These are phyloP conservation scores for Xylocopa sonorina DNA, from an alignment of 1,140 invertebrate species.

Conservation along the genomic window DNA sequence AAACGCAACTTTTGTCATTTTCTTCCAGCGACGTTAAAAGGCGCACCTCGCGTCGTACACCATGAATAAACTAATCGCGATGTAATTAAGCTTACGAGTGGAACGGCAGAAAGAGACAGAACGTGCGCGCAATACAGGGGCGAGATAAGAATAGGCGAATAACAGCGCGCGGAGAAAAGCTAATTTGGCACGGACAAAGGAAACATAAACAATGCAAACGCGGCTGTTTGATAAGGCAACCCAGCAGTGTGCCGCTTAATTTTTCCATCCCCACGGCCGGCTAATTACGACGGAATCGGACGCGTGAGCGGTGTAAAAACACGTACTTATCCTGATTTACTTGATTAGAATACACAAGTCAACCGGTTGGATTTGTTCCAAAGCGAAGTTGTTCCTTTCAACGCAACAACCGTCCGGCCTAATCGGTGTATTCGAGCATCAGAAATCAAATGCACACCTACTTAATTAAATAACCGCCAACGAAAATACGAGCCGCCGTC, in stretches of 20 bases:
- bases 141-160: background rate
- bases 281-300: slow-evolving; percentile 46
- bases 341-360: slow-evolving; percentile 65
- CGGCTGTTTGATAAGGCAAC: background rate
- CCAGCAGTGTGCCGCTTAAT: background rate
- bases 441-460: slow-evolving; percentile 19
- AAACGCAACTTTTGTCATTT: background rate
- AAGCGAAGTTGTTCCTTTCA: slow-evolving; percentile 64
- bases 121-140: background rate
- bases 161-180: slow-evolving; percentile 15
- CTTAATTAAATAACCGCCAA: slow-evolving; percentile 1
- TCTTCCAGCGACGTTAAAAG: background rate
- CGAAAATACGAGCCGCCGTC: background rate
- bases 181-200: slow-evolving; percentile 32
- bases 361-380: slow-evolving; percentile 63
- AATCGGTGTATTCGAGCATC: slow-evolving; percentile 45
- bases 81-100: background rate
- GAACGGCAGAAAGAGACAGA: background rate
- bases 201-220: slow-evolving; percentile 32
- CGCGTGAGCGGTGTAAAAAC: slow-evolving; percentile 40
- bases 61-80: background rate
- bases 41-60: background rate
- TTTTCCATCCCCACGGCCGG: slow-evolving; percentile 6
- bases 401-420: slow-evolving; percentile 48
- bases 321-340: slow-evolving; percentile 56